These are phyloP conservation scores for Marmota flaviventris DNA, from an alignment of 2,113 vertebrate species.

Conservation along the genomic window DNA sequence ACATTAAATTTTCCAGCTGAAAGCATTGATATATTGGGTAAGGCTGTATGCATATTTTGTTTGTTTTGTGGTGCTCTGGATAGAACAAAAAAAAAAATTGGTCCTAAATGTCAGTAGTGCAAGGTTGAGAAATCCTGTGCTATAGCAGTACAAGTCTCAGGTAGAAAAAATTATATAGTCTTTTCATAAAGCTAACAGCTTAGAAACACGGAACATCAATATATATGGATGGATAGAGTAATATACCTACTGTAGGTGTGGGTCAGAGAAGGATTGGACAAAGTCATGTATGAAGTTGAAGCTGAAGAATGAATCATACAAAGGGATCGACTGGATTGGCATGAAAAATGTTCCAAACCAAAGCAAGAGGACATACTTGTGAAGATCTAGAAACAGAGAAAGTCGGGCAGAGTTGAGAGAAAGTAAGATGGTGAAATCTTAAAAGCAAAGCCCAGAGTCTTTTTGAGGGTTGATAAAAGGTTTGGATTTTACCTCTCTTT, in stretches of 20 bases:
- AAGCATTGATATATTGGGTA: background rate
- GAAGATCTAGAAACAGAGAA: background rate
- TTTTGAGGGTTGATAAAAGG: background rate
- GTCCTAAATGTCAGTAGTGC: background rate
- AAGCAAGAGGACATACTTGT: background rate
- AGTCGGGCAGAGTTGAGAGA: background rate
- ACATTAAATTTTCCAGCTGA: conserved; percentile 5
- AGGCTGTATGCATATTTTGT: background rate
- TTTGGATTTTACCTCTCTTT: background rate
- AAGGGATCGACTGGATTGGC: background rate
- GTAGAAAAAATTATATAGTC: background rate
- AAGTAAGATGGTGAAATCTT: background rate
- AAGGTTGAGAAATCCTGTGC: background rate
- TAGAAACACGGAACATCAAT: background rate
- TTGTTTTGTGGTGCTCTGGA: background rate
- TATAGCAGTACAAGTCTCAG: background rate
- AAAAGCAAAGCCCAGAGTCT: background rate
- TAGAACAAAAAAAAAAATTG: background rate
- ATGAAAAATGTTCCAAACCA: background rate
- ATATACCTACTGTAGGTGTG: background rate
- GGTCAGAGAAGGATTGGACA: background rate
- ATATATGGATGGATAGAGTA: background rate
- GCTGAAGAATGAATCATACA: background rate
- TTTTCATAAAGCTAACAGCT: background rate
- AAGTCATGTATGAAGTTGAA: background rate